Conservation (phyloP, 1,140 invertebrate species). For the Branchinecta lindahli region DNA sequence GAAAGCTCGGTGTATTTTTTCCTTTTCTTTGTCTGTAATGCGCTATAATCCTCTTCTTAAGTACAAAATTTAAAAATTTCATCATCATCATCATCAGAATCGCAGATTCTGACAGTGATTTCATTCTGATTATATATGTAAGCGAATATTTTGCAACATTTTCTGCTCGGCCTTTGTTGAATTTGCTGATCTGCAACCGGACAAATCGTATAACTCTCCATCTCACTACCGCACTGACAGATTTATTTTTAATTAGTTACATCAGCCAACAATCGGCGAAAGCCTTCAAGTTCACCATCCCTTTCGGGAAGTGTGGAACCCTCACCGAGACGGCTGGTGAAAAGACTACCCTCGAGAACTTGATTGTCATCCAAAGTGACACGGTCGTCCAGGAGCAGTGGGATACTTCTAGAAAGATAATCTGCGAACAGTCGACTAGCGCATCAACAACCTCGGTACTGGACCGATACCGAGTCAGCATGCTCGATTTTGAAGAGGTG, state of each 20-base stretch:
- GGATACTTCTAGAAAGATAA: constrained; percentile 20
- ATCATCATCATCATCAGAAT: no score
- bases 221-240: no score
- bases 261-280: neutral
- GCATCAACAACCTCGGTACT: neutral
- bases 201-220: no score
- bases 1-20: no score
- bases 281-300: neutral
- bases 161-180: no score
- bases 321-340: neutral
- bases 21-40: no score
- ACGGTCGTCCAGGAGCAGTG: constrained; percentile 21
- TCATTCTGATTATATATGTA: no score
- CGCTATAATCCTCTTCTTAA: no score
- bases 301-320: neutral
- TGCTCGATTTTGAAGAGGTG: constrained; percentile 1
- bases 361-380: constrained; percentile 18
- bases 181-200: no score
- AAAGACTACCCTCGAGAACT: constrained; percentile 5
- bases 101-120: no score
- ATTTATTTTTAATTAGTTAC: neutral
- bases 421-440: constrained; percentile 15
- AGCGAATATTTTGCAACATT: no score
- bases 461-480: neutral
- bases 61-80: no score